Evolutionary conservation across 2,888 invertebrate species (phyloP), one percentile per base, ranked within the genome.

Genomic region (Drosophila merina): DNA sequence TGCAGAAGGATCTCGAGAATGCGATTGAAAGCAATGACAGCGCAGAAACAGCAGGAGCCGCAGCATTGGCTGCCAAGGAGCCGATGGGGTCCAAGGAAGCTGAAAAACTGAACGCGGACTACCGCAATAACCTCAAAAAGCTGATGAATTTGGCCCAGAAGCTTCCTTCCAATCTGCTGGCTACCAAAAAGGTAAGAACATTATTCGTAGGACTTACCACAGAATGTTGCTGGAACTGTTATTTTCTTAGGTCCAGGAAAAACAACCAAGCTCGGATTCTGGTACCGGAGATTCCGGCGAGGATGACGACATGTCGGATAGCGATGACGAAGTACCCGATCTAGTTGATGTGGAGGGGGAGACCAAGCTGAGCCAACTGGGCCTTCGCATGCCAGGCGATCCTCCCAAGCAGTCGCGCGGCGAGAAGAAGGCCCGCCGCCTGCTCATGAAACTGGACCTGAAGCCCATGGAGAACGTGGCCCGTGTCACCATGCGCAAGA

Each of bases 341-440:
- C 58, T 50, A 10, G 58, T 44, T 3, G 42, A 58, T 1, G 0
- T 5, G 6, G 26, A 31, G 0, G 4, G 4, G 1, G 5, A 52
- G 7, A 5, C 20, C 9, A 8, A 59, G 14, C 20, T 7, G n/a
- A n/a, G 8, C 9, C 33, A 45, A 2, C n/a, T 12, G 6, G 5
- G 20, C 25, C 14, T 20, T 1, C 20, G 9, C 9, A 4, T 8
- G 26, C 8, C 4, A 10, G 8, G 8, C 12, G 9, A 9, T 8
- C 6, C 9, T 9, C 47, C 33, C 1, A 4, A 9, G 9, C 14
- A 28, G 8, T 73, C 87, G 0, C 84, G 84, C 6, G 78, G 72
- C 51, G 84, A 84, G 52, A 86, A 74, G 57, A 84, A 82, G 58
- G 87, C 87, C 0, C 84, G 84, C 3, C 75, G 82, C 8, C 26